Base-by-base conservation (phyloP, 23 tunicate species). In the Diplosoma virens region DNA sequence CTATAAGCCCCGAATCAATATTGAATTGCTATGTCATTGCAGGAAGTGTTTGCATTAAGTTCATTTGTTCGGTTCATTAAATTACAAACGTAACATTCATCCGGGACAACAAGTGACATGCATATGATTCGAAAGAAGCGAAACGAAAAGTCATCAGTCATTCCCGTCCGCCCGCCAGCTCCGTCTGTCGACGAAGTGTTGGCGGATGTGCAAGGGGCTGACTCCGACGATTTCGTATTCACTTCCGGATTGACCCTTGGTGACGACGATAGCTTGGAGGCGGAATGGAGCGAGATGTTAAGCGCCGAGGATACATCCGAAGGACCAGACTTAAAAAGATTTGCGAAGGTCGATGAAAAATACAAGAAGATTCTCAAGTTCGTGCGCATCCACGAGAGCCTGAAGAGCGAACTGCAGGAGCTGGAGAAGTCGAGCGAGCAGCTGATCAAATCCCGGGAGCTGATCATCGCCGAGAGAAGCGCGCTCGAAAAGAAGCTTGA, bases 131-230 rank as follows among this genome's bases (percentile, higher is more conserved):
- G 34, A 47, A 72, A 48, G 37, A 72, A 50, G 61, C 60, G 25
- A 3, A 48, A 26, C 2, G 78, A 72, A 3, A 72, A 72, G 34
- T 3, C 36, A 25, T 3, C 78, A 23, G 53, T 36, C 14, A 47
- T 72, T 17, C 78, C 78, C 3, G 78, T 72, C 18, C 33, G 78
- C 4, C 78, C 78, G 5, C 25, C 61, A 16, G 34, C 61, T 23
- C 78, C 78, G 2, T 11, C 61, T 22, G n/a, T 72, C 14, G 46
- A 48, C 1, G 78, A 72, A 27, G 48, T 72, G 1, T n/a, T 25
- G 25, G 61, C 4, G 11, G 78, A 72, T 48, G 25, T 72, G 9
- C 33, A 25, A 25, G 18, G 18, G 18, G 60, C 78, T 23, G 33
- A 47, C 17, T 36, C 47, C 5, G 61, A 72, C 25, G 78, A 72